Percentiles rank a stretch among this genome's conserved stretches.
phyloP scores from a whole-genome alignment of 2,888 invertebrate genomes.

The Syritta pipiens region DNA sequence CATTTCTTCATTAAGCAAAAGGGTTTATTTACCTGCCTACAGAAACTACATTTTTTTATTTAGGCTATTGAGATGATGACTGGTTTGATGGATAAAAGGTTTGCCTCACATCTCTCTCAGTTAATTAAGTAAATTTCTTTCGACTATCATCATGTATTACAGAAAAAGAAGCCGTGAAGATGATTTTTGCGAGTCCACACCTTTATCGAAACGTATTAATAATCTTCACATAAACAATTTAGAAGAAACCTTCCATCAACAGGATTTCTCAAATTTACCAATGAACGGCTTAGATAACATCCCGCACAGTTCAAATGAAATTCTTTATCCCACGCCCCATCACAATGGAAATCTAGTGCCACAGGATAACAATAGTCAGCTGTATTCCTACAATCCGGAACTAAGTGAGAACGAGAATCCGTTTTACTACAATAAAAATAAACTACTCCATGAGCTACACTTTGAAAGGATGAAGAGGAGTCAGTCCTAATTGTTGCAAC shows the following conservation, averaged over 20 bases:
- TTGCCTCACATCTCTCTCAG: constrained; percentile 9
- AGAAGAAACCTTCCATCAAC: constrained; percentile 42
- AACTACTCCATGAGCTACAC: constrained; percentile 91
- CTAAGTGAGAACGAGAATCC: constrained; percentile 88
- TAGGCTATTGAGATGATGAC: constrained; percentile 71
- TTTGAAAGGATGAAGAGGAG: constrained; percentile 87
- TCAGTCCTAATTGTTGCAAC: constrained; percentile 19
- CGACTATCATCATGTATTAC: constrained; percentile 74
- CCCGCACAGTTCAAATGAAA: constrained; percentile 67
- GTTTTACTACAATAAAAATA: constrained; percentile 91
- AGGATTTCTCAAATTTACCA: constrained; percentile 43
- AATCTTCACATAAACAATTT: constrained; percentile 89
- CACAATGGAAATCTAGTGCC: constrained; percentile 43
- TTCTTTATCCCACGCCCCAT: constrained; percentile 50
- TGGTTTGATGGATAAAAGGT: constrained; percentile 75
- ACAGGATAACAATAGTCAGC: constrained; percentile 60
- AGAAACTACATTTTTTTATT: constrained; percentile 1
- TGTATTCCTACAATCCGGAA: constrained; percentile 85
- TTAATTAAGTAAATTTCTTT: constrained; percentile 1
- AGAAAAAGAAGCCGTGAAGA: constrained; percentile 90
- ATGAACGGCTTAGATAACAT: constrained; percentile 68
- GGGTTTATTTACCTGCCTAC: constrained; percentile 7
- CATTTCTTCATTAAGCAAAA: constrained; percentile 37
- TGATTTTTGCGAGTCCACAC: constrained; percentile 89
- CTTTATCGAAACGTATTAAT: constrained; percentile 93